Evolutionary conservation across 2,113 vertebrate genomes (phyloP).

Genomic region (Benitochromis conjunctus): DNA sequence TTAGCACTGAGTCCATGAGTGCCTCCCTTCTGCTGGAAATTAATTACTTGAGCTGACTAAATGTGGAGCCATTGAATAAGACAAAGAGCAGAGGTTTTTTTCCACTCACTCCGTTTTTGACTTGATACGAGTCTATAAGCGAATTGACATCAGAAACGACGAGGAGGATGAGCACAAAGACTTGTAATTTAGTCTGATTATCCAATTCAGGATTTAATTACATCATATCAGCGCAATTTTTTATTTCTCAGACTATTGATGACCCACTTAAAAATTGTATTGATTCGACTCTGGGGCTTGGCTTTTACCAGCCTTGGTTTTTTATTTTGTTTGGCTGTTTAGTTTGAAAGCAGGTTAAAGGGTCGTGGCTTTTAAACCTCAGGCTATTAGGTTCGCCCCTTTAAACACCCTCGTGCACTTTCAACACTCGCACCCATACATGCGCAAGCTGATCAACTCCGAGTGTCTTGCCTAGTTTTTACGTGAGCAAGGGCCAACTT

Average conservation of each 20-base stretch:
- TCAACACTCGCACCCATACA: neutral
- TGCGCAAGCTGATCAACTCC: neutral
- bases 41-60: conserved; percentile 56
- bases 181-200: conserved; percentile 38
- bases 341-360: conserved; percentile 31
- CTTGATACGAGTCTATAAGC: conserved; percentile 34
- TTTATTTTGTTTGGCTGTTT: neutral
- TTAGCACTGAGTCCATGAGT: conserved; percentile 40
- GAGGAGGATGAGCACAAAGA: conserved; percentile 18
- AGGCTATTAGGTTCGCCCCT: conserved; percentile 20
- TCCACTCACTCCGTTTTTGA: conserved; percentile 33
- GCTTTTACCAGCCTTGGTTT: neutral
- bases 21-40: conserved; percentile 49
- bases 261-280: conserved; percentile 15
- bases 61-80: conserved; percentile 48
- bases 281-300: neutral
- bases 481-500: conserved; percentile 37
- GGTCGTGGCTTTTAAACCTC: conserved; percentile 37
- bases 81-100: conserved; percentile 55
- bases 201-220: conserved; percentile 30
- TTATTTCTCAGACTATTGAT: conserved; percentile 34
- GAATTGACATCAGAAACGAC: conserved; percentile 15
- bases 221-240: neutral
- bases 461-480: conserved; percentile 34
- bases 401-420: neutral